phyloP scores from a whole-genome alignment of 2,888 invertebrate species.

The Cryptus viduatorius region DNA sequence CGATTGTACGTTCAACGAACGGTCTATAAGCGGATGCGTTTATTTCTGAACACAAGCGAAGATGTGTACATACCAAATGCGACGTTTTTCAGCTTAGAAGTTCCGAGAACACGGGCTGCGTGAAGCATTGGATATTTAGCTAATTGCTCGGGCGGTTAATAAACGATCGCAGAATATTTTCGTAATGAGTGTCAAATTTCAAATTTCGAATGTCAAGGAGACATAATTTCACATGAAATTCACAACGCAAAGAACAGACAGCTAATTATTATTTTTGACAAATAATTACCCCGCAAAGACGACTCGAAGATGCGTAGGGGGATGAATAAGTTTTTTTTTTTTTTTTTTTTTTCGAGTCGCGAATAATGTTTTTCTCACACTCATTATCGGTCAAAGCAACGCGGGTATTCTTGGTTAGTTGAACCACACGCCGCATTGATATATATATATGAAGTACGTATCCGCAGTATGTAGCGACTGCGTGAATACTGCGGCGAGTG shows the following conservation, averaged over 20 bases:
- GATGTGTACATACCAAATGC: background rate
- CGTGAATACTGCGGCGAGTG: background rate
- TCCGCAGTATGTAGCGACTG: background rate
- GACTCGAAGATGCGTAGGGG: background rate
- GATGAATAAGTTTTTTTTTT: background rate
- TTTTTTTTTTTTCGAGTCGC: background rate
- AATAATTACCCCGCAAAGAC: background rate
- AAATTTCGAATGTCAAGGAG: too few species aligned
- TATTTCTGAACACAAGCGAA: slow-evolving; percentile 39
- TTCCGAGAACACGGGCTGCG: background rate
- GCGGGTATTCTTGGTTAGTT: background rate
- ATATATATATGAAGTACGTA: background rate
- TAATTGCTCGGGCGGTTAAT: slow-evolving; percentile 22
- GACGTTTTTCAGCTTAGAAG: background rate
- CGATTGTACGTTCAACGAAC: slow-evolving; percentile 28
- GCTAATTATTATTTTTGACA: background rate
- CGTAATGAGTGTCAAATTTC: background rate
- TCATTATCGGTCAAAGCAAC: too few species aligned
- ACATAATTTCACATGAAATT: too few species aligned
- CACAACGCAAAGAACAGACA: background rate
- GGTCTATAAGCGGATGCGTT: slow-evolving; percentile 32
- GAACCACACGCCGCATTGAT: background rate
- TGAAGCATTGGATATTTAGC: background rate
- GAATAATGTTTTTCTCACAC: too few species aligned
- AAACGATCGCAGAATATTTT: slow-evolving; percentile 5